A percentile compares a stretch with the other conserved stretches of the same genome.
Conservation (phyloP, 2,888 invertebrate genomes). For the Macroteleia sp. region DNA sequence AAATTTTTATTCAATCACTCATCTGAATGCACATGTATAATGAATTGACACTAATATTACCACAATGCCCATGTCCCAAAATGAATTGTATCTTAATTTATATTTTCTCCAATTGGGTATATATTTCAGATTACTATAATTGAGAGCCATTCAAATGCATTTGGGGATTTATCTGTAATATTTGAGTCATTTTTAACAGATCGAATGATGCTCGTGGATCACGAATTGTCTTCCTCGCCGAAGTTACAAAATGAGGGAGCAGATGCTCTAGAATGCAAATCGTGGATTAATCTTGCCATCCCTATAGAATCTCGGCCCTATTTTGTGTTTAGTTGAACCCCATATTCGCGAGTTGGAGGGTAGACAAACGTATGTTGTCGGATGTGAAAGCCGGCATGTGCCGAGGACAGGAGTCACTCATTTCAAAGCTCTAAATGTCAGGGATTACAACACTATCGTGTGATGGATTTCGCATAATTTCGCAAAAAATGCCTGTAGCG, state of each 20-base stretch:
- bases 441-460: constrained; percentile 51
- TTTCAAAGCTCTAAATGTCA: constrained; percentile 71
- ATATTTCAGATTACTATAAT: constrained; percentile 31
- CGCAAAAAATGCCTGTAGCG: constrained; percentile 12
- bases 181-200: constrained; percentile 55
- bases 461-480: constrained; percentile 42
- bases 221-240: constrained; percentile 64
- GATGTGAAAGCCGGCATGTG: constrained; percentile 79
- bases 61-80: no score
- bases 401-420: constrained; percentile 79
- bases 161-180: constrained; percentile 41
- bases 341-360: constrained; percentile 71
- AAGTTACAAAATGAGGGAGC: constrained; percentile 73
- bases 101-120: no score
- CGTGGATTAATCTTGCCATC: constrained; percentile 83
- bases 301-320: constrained; percentile 69
- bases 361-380: constrained; percentile 68
- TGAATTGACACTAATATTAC: no score
- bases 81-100: no score
- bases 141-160: constrained; percentile 19
- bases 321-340: constrained; percentile 68
- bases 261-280: constrained; percentile 84
- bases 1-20: no score
- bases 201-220: constrained; percentile 58
- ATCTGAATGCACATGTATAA: no score